phyloP scores from a whole-genome alignment of 2,888 invertebrate species.

The Dasypolia templi region DNA sequence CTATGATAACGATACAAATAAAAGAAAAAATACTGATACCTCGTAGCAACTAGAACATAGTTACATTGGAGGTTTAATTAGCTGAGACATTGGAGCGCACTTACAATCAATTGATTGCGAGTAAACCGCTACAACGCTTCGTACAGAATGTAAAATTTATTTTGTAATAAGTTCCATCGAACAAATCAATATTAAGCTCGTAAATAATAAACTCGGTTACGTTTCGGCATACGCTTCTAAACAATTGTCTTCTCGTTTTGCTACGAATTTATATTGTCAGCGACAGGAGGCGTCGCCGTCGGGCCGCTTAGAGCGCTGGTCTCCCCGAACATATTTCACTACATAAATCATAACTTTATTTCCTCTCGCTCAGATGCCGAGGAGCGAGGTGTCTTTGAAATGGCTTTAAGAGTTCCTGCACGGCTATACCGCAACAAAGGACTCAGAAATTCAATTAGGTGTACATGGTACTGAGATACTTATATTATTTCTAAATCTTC shows the following conservation, averaged over 20 bases:
- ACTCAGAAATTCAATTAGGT: slow-evolving; percentile 87
- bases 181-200: slow-evolving; percentile 56
- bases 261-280: slow-evolving; percentile 81
- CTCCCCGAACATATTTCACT: slow-evolving; percentile 86
- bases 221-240: slow-evolving; percentile 70
- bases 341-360: slow-evolving; percentile 90
- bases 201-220: slow-evolving; percentile 64
- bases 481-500: slow-evolving; percentile 80
- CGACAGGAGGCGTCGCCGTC: slow-evolving; percentile 79
- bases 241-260: slow-evolving; percentile 79
- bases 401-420: slow-evolving; percentile 85
- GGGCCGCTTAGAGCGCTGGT: slow-evolving; percentile 76
- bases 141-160: slow-evolving; percentile 49
- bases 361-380: slow-evolving; percentile 86
- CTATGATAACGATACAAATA: slow-evolving; percentile 24
- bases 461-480: slow-evolving; percentile 76
- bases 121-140: slow-evolving; percentile 77
- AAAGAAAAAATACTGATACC: slow-evolving; percentile 27
- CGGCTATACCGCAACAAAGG: slow-evolving; percentile 85
- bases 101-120: slow-evolving; percentile 80
- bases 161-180: slow-evolving; percentile 46
- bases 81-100: slow-evolving; percentile 75
- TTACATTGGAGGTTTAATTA: slow-evolving; percentile 72
- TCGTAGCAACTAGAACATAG: slow-evolving; percentile 68
- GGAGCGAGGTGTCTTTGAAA: slow-evolving; percentile 87